Evolutionary conservation across 2,113 vertebrate genomes (phyloP), one percentile per base, ranked within the genome.

Genomic region (Petromus typicus): DNA sequence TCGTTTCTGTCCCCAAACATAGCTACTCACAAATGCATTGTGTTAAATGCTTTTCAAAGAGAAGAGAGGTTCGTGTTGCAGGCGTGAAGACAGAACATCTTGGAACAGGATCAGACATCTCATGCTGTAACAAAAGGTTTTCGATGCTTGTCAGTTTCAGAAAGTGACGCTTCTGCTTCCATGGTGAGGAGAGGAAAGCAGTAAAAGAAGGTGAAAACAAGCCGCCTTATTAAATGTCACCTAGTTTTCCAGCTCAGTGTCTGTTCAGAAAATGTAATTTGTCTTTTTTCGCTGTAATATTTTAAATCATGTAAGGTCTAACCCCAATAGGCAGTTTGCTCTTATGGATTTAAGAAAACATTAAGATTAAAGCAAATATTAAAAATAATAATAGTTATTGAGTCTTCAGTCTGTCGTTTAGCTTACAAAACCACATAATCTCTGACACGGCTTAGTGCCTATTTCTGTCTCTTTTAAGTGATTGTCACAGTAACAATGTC

Each of bases 51-150:
- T 54, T 48, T 90, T 82, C 83, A 93, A 87, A 89, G 89, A 69
- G 71, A 82, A 95, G 79, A 91, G 32, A 57, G 63, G n/a, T 54
- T 13, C 27, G 34, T 73, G 34, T 80, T n/a, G 89, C 6, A 78
- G 64, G 71, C 69, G 82, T 17, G 40, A 54, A 92, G 92, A 91
- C 61, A 67, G 95, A 89, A 67, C 84, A 80, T 95, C 61, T 84
- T 95, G 86, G 91, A 96, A 85, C 7, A 64, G 18, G n/a, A 93
- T 76, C 93, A 94, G 89, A 45, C 75, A 22, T 87, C 91, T 81
- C 69, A n/a, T 13, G 54, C 76, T 93, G 56, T 69, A 94, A 97
- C 96, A 96, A 96, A 97, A 71, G 56, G 51, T 93, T 95, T 92
- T 92, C 86, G 66, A 59, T 86, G 93, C 86, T 73, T 94, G 79